phyloP scores from a whole-genome alignment of 1,140 invertebrate genomes.

The Musca domestica region DNA sequence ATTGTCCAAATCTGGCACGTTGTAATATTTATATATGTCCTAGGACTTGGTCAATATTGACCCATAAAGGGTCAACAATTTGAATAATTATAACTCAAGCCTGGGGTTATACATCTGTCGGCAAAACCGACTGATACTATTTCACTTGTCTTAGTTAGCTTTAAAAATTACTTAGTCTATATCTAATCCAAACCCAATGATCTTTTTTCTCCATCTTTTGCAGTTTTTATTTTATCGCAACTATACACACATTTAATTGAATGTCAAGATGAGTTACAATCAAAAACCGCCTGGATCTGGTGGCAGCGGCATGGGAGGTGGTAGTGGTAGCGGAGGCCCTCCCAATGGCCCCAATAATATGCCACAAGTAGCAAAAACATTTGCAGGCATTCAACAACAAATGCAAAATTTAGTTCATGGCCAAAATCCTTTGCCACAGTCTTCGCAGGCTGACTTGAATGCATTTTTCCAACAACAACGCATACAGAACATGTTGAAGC shows the following conservation, averaged over 20 bases:
- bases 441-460: constrained; percentile 28
- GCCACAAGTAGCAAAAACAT: constrained; percentile 28
- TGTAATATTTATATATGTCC: too few species aligned
- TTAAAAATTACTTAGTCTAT: too few species aligned
- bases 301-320: constrained; percentile 28
- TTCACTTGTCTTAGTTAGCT: too few species aligned
- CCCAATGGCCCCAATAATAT: constrained; percentile 29
- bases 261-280: constrained; percentile 29
- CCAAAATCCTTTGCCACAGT: constrained; percentile 28
- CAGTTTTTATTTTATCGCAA: background rate
- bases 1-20: too few species aligned
- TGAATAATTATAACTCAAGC: too few species aligned
- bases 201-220: too few species aligned
- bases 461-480: constrained; percentile 29
- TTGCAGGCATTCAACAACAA: constrained; percentile 31
- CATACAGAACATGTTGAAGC: constrained; percentile 27
- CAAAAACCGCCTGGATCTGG: constrained; percentile 28
- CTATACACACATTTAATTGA: constrained; percentile 13
- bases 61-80: too few species aligned
- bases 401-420: constrained; percentile 32
- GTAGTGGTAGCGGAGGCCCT: constrained; percentile 18
- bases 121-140: too few species aligned
- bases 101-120: too few species aligned
- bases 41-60: too few species aligned
- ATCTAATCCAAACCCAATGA: too few species aligned